A percentile compares a stretch with the other conserved stretches of the same genome.
These are phyloP conservation scores for Pseudoatta argentina DNA, from an alignment of 1,140 invertebrate species.

Conservation along the genomic window DNA sequence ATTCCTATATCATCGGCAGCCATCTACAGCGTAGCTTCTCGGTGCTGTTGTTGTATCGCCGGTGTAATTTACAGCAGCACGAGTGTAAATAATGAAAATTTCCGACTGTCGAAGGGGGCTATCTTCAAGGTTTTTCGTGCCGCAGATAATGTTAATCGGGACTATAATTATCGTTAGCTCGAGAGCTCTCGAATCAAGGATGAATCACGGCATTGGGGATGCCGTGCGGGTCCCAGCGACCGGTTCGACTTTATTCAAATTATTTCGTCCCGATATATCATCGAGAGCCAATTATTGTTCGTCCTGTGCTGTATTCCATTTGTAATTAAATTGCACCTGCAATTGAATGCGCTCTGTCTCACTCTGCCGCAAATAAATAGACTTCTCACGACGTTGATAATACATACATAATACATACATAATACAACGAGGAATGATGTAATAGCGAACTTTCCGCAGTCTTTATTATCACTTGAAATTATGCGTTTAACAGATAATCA, in stretches of 20 bases:
- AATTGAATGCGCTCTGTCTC: constrained; percentile 48
- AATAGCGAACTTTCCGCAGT: not conserved
- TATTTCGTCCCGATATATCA: constrained; percentile 70
- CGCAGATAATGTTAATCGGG: constrained; percentile 56
- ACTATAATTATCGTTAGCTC: constrained; percentile 51
- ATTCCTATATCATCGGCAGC: constrained; percentile 38
- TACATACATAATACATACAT: too few species aligned
- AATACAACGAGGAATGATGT: constrained; percentile 4
- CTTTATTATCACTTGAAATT: not conserved
- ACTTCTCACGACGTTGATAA: not conserved
- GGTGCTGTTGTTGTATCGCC: not conserved
- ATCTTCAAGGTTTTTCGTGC: constrained; percentile 21
- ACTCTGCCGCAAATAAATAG: constrained; percentile 21
- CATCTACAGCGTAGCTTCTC: constrained; percentile 27
- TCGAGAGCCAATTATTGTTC: constrained; percentile 71
- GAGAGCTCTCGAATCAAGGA: constrained; percentile 55
- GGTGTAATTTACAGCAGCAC: constrained; percentile 25
- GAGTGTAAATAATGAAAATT: constrained; percentile 67
- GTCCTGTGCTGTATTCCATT: constrained; percentile 26
- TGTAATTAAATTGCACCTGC: constrained; percentile 66
- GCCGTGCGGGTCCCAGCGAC: not conserved
- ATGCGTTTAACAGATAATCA: constrained; percentile 7
- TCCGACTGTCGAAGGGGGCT: constrained; percentile 36
- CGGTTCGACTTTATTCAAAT: constrained; percentile 64
- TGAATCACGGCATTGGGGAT: constrained; percentile 49